Conservation (phyloP, 2,888 invertebrate genomes). For the Plemyria rubiginata region DNA sequence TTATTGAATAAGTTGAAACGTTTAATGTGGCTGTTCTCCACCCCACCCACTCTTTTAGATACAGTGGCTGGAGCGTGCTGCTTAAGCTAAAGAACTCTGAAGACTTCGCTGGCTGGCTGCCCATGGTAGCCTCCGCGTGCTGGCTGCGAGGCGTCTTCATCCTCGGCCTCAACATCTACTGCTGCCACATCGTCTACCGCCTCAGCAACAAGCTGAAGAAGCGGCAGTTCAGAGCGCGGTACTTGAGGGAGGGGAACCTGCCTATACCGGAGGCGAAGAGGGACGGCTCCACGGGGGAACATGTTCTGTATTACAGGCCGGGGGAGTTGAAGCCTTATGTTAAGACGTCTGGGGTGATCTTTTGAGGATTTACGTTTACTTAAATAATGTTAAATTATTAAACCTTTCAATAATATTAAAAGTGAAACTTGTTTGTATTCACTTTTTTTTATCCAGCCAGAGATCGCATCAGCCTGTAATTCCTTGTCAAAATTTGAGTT, state of each 20-base stretch:
- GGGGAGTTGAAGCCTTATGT: conserved; percentile 53
- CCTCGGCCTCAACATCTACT: conserved; percentile 59
- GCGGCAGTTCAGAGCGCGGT: conserved; percentile 51
- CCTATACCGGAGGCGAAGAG: conserved; percentile 60
- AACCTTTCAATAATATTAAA: no score
- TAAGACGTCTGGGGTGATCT: conserved; percentile 15
- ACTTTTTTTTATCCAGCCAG: no score
- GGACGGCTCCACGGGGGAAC: conserved; percentile 28
- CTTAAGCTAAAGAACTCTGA: conserved; percentile 53
- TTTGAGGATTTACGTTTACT: not conserved
- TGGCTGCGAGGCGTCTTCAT: conserved; percentile 68
- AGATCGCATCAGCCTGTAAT: no score
- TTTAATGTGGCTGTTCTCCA: no score
- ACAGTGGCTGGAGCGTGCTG: conserved; percentile 70
- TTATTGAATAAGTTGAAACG: no score
- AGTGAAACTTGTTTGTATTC: no score
- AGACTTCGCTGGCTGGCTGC: conserved; percentile 71
- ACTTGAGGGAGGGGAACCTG: conserved; percentile 43
- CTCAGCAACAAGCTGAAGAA: conserved; percentile 51
- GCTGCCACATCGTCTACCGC: conserved; percentile 49
- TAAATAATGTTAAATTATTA: no score
- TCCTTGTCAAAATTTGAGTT: no score
- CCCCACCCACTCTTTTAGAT: conserved; percentile 41
- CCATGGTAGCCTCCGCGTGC: conserved; percentile 57
- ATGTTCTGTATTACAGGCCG: conserved; percentile 54